These are phyloP conservation scores for Brachionus rotundiformis DNA, from an alignment of 1,140 invertebrate species.

Conservation along the genomic window DNA sequence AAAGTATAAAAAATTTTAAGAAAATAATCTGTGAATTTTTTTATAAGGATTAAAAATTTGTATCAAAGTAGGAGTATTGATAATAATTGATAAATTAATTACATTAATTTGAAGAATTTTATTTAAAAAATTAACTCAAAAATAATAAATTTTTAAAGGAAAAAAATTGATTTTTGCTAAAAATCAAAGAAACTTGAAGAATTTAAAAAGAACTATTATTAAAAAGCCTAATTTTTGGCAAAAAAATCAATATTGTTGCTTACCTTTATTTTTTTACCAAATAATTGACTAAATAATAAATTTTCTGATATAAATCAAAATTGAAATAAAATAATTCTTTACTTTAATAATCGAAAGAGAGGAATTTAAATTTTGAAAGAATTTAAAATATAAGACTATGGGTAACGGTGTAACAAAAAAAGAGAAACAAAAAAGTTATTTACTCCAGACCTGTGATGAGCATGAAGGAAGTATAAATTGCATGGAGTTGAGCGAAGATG, in stretches of 20 bases:
- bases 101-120: no score
- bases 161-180: background rate
- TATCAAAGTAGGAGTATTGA: no score
- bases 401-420: slow-evolving; percentile 48
- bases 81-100: no score
- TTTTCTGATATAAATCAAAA: background rate
- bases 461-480: slow-evolving; percentile 67
- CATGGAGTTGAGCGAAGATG: slow-evolving; percentile 68
- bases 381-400: background rate
- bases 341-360: background rate
- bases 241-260: slow-evolving; percentile 3
- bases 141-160: background rate
- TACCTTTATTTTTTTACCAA: background rate
- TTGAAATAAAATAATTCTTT: background rate
- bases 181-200: background rate
- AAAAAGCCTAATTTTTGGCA: background rate
- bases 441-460: slow-evolving; percentile 55
- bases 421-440: slow-evolving; percentile 45
- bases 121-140: no score
- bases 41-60: no score
- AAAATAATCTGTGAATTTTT: no score
- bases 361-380: background rate
- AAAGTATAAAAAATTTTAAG: no score
- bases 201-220: background rate
- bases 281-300: background rate